These are phyloP conservation scores for Caenorhabditis wallacei DNA, from an alignment of 2,888 invertebrate genomes.

Conservation along the genomic window DNA sequence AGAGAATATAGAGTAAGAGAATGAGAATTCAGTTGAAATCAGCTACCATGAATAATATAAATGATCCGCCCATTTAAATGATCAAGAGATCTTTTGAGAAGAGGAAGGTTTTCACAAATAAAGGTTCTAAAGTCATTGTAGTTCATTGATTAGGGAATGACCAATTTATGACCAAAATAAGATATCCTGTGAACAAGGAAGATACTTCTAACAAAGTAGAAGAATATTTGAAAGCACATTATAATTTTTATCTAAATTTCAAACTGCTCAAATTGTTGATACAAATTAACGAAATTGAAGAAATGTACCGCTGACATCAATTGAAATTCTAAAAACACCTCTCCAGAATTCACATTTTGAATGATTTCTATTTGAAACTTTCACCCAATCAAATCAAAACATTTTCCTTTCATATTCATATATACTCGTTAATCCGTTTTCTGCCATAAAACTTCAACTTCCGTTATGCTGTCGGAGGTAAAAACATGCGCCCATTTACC, in stretches of 20 bases:
- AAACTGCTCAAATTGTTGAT: too few relatives aligned
- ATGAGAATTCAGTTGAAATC: not conserved
- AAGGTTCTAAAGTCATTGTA: too few relatives aligned
- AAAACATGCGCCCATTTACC: constrained; percentile 62
- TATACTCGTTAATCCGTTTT: constrained; percentile 33
- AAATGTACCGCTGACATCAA: too few relatives aligned
- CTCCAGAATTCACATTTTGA: not conserved
- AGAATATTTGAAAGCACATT: too few relatives aligned
- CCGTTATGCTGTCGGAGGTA: not conserved
- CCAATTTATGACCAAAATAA: not conserved
- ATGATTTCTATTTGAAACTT: not conserved
- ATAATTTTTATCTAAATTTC: too few relatives aligned
- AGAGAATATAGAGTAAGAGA: not conserved
- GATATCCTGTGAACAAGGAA: not conserved
- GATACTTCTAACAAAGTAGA: too few relatives aligned
- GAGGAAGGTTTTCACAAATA: not conserved
- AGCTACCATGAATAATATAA: constrained; percentile 22
- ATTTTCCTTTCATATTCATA: not conserved
- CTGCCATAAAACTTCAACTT: constrained; percentile 37
- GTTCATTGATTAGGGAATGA: constrained; percentile 6
- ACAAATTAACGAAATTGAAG: too few relatives aligned
- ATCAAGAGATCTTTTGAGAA: not conserved
- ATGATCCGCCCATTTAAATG: constrained; percentile 17
- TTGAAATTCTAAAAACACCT: too few relatives aligned
- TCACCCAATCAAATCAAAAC: not conserved